phyloP scores from a whole-genome alignment of 2,797 vertebrate species.

The Mastacembelus armatus region DNA sequence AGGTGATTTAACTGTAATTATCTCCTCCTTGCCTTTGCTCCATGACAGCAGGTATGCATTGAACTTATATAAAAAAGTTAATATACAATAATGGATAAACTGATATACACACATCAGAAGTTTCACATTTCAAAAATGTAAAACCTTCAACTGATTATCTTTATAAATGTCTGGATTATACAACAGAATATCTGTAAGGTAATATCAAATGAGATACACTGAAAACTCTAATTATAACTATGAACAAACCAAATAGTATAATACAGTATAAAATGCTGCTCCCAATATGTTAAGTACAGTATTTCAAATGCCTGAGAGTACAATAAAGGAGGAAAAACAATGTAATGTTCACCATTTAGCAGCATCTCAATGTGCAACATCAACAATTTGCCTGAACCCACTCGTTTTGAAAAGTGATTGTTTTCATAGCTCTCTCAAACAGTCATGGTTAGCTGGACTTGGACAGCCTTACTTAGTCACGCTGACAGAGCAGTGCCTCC shows the following conservation, averaged over 20 bases:
- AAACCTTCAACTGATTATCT: constrained; percentile 29
- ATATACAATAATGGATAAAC: constrained; percentile 1
- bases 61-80: neutral
- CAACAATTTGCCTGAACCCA: constrained; percentile 37
- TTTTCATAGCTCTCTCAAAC: constrained; percentile 49
- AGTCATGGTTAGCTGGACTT: constrained; percentile 61
- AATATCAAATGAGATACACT: constrained; percentile 52
- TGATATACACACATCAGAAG: neutral
- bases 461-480: constrained; percentile 66
- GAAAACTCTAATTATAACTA: constrained; percentile 69
- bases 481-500: constrained; percentile 62
- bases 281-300: constrained; percentile 25
- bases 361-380: constrained; percentile 44
- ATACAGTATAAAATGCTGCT: constrained; percentile 31
- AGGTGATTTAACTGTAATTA: constrained; percentile 1
- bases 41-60: neutral
- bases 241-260: constrained; percentile 54
- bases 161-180: constrained; percentile 11
- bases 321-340: constrained; percentile 40
- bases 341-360: constrained; percentile 35
- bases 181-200: constrained; percentile 23
- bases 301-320: constrained; percentile 37
- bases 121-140: constrained; percentile 18
- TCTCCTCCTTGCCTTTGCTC: neutral
- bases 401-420: constrained; percentile 45